Base-by-base conservation (phyloP, 2,888 invertebrate genomes). In the Agrenia bidenticulata region DNA sequence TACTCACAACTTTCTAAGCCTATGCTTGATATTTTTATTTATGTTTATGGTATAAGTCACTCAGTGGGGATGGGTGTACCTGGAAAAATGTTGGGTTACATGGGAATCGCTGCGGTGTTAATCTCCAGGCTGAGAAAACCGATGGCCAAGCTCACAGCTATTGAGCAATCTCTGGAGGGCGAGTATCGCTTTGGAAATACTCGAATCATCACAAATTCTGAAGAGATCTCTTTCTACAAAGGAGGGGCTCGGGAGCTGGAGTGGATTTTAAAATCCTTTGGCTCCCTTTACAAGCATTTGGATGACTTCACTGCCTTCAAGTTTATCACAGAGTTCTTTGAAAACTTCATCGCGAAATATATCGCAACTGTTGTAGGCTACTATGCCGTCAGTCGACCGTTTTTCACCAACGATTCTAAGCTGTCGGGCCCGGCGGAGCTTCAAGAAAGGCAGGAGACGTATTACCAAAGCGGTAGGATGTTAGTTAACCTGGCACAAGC, bases 1-100 rank as follows among this genome's bases (percentile, higher is more conserved):
- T 99, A 99, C 82, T 94, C 95, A 67, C 96, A 98, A 80, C 87
- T 97, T 26, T 93, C 93, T 77, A 99, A 99, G 83, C 98, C 99
- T 0, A 78, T 95, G 45, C 82, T 99, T 73, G 98, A 99, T 80
- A 97, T 99, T 49, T 85, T 90, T 65, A 90, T 99, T 74, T 98
- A 97, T 79, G 88, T 97, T 13, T 92, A 94, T 79, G 87, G 92
- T 76, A 83, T 99, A 53, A 90, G 95, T 1, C 85, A 89, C 1
- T 88, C 89, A 76, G 85, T 98, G 74, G 95, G 95, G 37, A 88
- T 88, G 61, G 86, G 88, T 82, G 91, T 96, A 11, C 98, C 98
- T 0, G 85, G 88, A 2, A 84, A 90, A 50, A 89, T 98, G 88
- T 85, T 98, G 80, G 84, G 85, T 0, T 98, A 99, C 80, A 81